phyloP scores from a whole-genome alignment of 1,140 invertebrate species.

The Aphaenogaster floridana region DNA sequence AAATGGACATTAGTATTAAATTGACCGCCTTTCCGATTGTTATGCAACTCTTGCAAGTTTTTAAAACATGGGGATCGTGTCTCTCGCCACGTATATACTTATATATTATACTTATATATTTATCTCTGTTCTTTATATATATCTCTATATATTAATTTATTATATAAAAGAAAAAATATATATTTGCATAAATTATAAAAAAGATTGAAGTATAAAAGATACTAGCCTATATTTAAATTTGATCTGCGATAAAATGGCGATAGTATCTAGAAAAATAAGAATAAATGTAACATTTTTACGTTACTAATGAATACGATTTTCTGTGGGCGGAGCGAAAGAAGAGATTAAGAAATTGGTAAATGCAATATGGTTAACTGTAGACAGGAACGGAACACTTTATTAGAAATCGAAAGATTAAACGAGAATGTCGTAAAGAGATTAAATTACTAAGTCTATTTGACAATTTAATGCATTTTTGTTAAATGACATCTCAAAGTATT shows the following conservation, averaged over 20 bases:
- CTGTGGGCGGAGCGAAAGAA: constrained; percentile 56
- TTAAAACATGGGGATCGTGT: not conserved
- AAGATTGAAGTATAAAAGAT: not conserved
- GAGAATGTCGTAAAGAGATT: constrained; percentile 51
- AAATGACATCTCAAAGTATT: not conserved
- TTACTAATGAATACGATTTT: constrained; percentile 72
- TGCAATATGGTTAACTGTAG: constrained; percentile 64
- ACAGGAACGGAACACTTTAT: constrained; percentile 64
- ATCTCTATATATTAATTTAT: not conserved
- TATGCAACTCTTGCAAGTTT: constrained; percentile 1
- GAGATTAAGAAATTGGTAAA: constrained; percentile 73
- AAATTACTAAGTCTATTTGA: constrained; percentile 13
- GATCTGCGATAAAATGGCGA: not conserved
- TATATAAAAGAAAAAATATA: not conserved
- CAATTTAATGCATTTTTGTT: not conserved
- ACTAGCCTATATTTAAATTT: not conserved
- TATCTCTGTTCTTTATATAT: not conserved
- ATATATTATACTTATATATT: not conserved
- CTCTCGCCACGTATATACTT: not conserved
- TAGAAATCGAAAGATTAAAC: constrained; percentile 61
- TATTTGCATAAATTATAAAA: not conserved
- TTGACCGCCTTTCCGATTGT: not conserved
- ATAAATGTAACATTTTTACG: constrained; percentile 64
- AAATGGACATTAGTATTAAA: not conserved
- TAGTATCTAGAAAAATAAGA: not conserved